phyloP scores from a whole-genome alignment of 2,113 vertebrate species.

The Bostrychus sinensis region DNA sequence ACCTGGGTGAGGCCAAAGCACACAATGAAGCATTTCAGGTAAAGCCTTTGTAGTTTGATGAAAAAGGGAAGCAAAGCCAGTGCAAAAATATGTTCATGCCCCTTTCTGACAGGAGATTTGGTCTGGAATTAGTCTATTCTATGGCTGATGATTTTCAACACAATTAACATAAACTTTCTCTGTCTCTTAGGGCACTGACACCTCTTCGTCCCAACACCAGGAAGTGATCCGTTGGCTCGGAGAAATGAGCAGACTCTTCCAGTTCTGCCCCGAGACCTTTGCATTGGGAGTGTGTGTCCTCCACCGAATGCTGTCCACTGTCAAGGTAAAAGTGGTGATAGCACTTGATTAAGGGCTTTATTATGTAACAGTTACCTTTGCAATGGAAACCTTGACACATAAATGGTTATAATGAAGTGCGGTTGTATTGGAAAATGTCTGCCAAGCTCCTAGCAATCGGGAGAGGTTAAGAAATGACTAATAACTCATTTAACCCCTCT shows the following conservation, averaged over 20 bases:
- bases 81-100: neutral
- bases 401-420: too few relatives aligned
- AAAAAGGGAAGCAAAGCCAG: neutral
- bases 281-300: slow-evolving; percentile 78
- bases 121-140: neutral
- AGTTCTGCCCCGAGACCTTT: slow-evolving; percentile 76
- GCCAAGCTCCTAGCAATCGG: too few relatives aligned
- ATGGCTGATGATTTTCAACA: neutral
- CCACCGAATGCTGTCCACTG: slow-evolving; percentile 75
- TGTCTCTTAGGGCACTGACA: slow-evolving; percentile 73
- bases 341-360: too few relatives aligned
- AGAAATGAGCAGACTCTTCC: slow-evolving; percentile 70
- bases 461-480: too few relatives aligned
- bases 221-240: slow-evolving; percentile 76
- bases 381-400: too few relatives aligned
- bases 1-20: neutral
- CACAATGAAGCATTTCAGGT: neutral
- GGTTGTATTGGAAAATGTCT: too few relatives aligned
- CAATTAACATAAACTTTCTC: neutral
- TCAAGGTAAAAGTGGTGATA: too few relatives aligned
- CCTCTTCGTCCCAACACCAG: slow-evolving; percentile 68
- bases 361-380: too few relatives aligned
- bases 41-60: neutral
- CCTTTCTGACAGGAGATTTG: neutral
- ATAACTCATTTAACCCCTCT: too few relatives aligned